Conservation (phyloP, 2,888 invertebrate species). For the Ochlodes sylvanus region DNA sequence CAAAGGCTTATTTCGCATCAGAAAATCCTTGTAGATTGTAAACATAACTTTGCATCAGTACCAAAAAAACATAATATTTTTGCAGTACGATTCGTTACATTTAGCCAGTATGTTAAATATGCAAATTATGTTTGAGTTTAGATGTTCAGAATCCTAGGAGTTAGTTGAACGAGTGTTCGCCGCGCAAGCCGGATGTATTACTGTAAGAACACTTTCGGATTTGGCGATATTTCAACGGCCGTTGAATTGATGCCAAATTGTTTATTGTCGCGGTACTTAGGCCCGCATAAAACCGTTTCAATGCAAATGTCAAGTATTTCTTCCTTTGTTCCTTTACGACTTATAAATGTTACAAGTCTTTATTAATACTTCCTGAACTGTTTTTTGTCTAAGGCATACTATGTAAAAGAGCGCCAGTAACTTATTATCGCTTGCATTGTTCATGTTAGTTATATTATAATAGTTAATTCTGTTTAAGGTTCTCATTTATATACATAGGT, state of each 20-base stretch:
- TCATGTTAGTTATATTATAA: neutral
- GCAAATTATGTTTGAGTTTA: neutral
- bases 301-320: slow-evolving; percentile 23
- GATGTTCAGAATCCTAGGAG: neutral
- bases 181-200: slow-evolving; percentile 23
- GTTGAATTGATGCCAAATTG: slow-evolving; percentile 35
- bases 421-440: neutral
- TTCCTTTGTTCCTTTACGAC: slow-evolving; percentile 1
- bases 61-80: neutral
- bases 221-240: slow-evolving; percentile 32
- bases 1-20: no score
- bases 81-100: neutral
- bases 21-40: no score
- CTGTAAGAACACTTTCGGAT: slow-evolving; percentile 32
- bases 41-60: no score
- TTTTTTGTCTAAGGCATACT: neutral
- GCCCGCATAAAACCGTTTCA: slow-evolving; percentile 21
- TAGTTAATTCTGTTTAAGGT: neutral
- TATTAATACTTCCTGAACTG: neutral
- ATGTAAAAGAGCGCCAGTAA: neutral
- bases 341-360: neutral
- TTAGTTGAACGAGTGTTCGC: slow-evolving; percentile 4
- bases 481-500: neutral
- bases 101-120: neutral
- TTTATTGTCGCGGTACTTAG: slow-evolving; percentile 33